Conservation (phyloP, 2,888 invertebrate species). For the Arrhopalites spinosus region DNA sequence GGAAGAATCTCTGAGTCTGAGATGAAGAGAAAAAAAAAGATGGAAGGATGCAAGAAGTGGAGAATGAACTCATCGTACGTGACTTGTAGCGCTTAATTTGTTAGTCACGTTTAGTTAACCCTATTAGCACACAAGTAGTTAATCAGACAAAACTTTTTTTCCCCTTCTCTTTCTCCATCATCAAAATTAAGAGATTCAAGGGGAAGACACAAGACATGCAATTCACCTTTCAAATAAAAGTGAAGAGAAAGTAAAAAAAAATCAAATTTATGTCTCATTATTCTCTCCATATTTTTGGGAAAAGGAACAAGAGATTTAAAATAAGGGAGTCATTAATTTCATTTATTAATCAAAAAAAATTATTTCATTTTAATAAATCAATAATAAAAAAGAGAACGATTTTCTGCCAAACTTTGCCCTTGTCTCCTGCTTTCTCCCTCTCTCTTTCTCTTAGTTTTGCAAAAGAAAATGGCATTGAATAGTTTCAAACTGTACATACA, state of each 20-base stretch:
- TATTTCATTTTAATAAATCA: no score
- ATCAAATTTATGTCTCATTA: neutral
- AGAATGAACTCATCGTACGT: constrained; percentile 26
- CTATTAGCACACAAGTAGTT: constrained; percentile 38
- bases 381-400: no score
- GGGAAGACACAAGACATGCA: neutral
- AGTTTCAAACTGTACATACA: no score
- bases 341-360: no score
- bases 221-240: no score
- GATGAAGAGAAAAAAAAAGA: constrained; percentile 7
- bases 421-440: neutral
- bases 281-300: no score
- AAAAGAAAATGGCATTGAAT: no score
- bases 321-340: no score
- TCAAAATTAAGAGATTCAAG: neutral
- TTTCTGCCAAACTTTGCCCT: neutral
- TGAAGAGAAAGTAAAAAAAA: no score
- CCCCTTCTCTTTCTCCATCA: neutral
- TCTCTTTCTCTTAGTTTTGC: no score
- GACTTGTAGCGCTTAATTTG: constrained; percentile 41
- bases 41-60: constrained; percentile 9
- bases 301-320: no score
- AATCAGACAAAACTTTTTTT: constrained; percentile 26
- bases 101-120: constrained; percentile 41
- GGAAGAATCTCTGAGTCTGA: neutral